Percentiles rank a stretch among this genome's conserved stretches.
Evolutionary conservation across 2,888 invertebrate genomes (phyloP).

Genomic region (Ganaspis brasiliensis): DNA sequence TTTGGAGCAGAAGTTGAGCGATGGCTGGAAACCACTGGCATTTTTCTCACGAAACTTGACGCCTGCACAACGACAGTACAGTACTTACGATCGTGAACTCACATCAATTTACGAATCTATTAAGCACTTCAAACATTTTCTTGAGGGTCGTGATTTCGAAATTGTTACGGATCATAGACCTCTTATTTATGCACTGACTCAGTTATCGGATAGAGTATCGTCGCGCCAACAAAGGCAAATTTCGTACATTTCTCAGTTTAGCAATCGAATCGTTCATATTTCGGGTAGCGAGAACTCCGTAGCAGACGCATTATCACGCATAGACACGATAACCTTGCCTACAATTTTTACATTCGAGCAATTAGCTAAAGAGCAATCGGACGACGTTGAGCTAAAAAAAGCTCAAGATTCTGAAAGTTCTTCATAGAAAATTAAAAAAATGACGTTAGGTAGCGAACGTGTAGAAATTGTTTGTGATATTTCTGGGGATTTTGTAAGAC

Average conservation of each 20-base stretch:
- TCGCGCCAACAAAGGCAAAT: constrained; percentile 48
- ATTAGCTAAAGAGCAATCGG: too few species aligned
- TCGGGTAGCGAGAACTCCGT: constrained; percentile 40
- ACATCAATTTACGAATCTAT: too few species aligned
- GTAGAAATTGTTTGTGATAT: neutral
- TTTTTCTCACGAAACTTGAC: neutral
- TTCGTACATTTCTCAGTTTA: constrained; percentile 48
- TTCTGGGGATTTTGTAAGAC: neutral
- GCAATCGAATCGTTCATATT: constrained; percentile 45
- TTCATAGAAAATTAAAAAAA: too few species aligned
- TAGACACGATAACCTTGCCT: too few species aligned
- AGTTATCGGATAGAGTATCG: constrained; percentile 39
- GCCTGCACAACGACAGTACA: neutral
- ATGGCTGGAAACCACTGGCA: neutral
- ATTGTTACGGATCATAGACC: constrained; percentile 53
- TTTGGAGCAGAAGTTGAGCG: neutral
- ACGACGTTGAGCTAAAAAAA: too few species aligned
- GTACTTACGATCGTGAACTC: neutral
- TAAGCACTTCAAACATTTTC: too few species aligned
- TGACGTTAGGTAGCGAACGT: neutral
- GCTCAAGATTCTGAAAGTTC: too few species aligned
- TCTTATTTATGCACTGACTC: constrained; percentile 32
- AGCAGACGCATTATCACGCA: constrained; percentile 29
- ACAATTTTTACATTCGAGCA: too few species aligned
- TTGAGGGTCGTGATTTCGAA: too few species aligned